Evolutionary conservation across 30 jellyfish, hydroid and myxozoan genomes (phyloP).

Genomic region (Aurelia aurita): DNA sequence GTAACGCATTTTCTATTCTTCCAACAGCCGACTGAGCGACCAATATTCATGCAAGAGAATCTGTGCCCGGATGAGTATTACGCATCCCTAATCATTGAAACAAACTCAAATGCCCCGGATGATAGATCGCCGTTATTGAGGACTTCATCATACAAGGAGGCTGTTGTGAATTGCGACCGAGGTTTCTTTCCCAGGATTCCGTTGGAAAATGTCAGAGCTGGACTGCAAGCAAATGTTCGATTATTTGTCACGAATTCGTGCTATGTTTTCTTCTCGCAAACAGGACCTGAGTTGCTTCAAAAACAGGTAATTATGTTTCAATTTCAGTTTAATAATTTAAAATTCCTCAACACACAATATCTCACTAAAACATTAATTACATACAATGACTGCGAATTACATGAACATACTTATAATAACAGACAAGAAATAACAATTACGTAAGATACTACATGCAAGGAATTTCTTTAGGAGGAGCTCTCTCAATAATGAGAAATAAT

Average conservation of each 20-base stretch:
- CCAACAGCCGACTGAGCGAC: slow-evolving; percentile 73
- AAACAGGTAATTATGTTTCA: slow-evolving; percentile 77
- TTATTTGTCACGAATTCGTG: slow-evolving; percentile 81
- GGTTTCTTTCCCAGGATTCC: slow-evolving; percentile 87
- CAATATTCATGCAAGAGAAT: slow-evolving; percentile 89
- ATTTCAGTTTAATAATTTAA: too few relatives aligned
- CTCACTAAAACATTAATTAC: too few relatives aligned
- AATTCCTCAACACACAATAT: too few relatives aligned
- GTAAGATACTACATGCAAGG: too few relatives aligned
- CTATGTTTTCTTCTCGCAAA: slow-evolving; percentile 77
- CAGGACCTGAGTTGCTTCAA: slow-evolving; percentile 74
- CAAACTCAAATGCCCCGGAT: slow-evolving; percentile 39
- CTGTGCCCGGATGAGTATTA: slow-evolving; percentile 41
- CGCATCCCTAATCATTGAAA: slow-evolving; percentile 1
- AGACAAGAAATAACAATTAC: too few relatives aligned
- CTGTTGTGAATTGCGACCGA: slow-evolving; percentile 86
- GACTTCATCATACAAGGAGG: slow-evolving; percentile 98
- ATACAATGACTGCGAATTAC: too few relatives aligned
- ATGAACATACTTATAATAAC: too few relatives aligned
- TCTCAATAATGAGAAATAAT: too few relatives aligned
- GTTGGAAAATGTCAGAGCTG: slow-evolving; percentile 88
- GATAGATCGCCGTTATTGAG: slow-evolving; percentile 83
- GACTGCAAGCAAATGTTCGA: slow-evolving; percentile 91
- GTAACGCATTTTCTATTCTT: neutral
- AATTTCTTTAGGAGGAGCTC: too few relatives aligned